Conservation (phyloP, 2,888 invertebrate genomes). For the Parelbella ahira region DNA sequence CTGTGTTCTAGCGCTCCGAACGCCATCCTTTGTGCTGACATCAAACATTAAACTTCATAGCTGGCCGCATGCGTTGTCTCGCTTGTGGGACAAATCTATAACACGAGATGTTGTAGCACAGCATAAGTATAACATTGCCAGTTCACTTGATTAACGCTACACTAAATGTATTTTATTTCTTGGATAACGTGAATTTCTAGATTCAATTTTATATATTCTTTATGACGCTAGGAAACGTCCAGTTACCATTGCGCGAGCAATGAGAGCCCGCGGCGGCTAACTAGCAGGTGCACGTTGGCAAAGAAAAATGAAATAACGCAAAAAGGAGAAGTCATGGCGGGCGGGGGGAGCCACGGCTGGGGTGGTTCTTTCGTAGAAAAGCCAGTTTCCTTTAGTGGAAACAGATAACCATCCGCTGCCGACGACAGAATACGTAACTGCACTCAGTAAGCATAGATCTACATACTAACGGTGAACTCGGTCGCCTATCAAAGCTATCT, state of each 20-base stretch:
- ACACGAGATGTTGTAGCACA: constrained; percentile 18
- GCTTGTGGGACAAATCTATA: constrained; percentile 25
- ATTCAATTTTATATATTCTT: constrained; percentile 35
- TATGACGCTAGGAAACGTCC: constrained; percentile 43
- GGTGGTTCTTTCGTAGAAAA: constrained; percentile 75
- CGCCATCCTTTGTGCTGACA: constrained; percentile 65
- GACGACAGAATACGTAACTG: constrained; percentile 78
- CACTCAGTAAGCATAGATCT: constrained; percentile 68
- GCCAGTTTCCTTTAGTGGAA: constrained; percentile 79
- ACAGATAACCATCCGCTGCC: constrained; percentile 79
- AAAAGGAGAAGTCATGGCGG: constrained; percentile 66
- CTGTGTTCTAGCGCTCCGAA: constrained; percentile 51
- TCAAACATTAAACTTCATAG: constrained; percentile 69
- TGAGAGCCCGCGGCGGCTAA: constrained; percentile 67
- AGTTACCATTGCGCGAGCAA: constrained; percentile 50
- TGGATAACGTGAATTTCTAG: constrained; percentile 33
- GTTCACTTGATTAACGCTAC: constrained; percentile 10
- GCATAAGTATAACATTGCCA: constrained; percentile 1
- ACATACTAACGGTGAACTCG: constrained; percentile 53
- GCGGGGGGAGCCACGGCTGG: constrained; percentile 56
- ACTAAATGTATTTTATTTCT: constrained; percentile 10
- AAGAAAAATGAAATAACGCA: constrained; percentile 78
- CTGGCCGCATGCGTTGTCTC: constrained; percentile 40
- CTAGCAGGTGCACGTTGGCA: constrained; percentile 74
- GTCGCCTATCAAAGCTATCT: constrained; percentile 62